Evolutionary conservation across 2,113 vertebrate genomes (phyloP).

Genomic region (Paratilapia polleni): DNA sequence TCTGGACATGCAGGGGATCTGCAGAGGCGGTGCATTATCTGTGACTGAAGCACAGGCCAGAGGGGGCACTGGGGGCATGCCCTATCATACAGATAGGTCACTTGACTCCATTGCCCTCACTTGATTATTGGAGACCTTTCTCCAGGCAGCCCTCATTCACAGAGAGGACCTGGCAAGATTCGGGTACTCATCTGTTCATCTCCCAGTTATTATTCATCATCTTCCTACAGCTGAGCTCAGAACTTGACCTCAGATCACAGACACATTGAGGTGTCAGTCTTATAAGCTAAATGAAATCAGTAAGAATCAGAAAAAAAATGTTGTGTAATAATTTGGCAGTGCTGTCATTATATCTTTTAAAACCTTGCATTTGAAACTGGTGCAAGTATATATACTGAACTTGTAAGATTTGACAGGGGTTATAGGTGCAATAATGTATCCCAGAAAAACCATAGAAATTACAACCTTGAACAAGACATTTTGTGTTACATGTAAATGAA

Average conservation of each 20-base stretch:
- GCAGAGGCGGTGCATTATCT: conserved; percentile 82
- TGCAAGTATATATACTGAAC: neutral
- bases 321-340: neutral
- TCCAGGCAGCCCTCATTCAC: conserved; percentile 50
- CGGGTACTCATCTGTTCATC: conserved; percentile 67
- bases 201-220: conserved; percentile 65
- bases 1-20: conserved; percentile 61
- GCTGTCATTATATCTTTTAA: neutral
- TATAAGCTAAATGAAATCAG: conserved; percentile 25
- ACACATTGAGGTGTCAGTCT: conserved; percentile 22
- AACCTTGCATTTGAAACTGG: neutral
- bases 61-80: conserved; percentile 65
- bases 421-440: neutral
- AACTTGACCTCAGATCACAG: conserved; percentile 46
- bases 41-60: conserved; percentile 58
- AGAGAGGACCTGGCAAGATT: conserved; percentile 38
- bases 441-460: conserved; percentile 2
- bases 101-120: conserved; percentile 78
- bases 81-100: conserved; percentile 78
- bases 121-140: conserved; percentile 72
- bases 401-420: neutral
- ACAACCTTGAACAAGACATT: conserved; percentile 4
- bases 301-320: neutral
- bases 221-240: conserved; percentile 69
- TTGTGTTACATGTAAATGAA: conserved; percentile 33